Percentiles rank a stretch among this genome's conserved stretches.
Conservation (phyloP, 23 tunicate genomes). For the Styela plicata region DNA sequence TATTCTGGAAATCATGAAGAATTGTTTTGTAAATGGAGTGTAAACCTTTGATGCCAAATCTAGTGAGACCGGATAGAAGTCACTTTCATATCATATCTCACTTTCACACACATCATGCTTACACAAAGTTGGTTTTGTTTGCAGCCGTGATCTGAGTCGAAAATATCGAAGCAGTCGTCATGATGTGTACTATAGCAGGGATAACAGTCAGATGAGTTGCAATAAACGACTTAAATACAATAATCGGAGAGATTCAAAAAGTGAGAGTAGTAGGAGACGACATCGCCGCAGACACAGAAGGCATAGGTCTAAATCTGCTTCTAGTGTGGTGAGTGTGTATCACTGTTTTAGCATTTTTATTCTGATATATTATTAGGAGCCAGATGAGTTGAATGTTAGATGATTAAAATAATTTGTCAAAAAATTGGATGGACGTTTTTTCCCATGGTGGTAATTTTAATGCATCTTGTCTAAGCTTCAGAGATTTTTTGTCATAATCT, state of each 20-base stretch:
- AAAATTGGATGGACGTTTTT: neutral
- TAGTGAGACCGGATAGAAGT: too few relatives aligned
- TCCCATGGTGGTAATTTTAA: slow-evolving; percentile 3
- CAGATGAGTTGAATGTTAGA: slow-evolving; percentile 2
- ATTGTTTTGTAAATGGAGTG: too few relatives aligned
- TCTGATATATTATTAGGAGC: slow-evolving; percentile 28
- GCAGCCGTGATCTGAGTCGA: slow-evolving; percentile 30
- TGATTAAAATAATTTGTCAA: neutral
- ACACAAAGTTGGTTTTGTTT: too few relatives aligned
- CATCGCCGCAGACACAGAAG: slow-evolving; percentile 46
- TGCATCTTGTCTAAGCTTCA: neutral
- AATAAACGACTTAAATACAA: neutral
- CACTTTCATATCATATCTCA: too few relatives aligned
- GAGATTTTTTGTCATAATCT: neutral
- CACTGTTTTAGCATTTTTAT: neutral
- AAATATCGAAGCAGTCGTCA: slow-evolving; percentile 32
- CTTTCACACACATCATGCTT: too few relatives aligned
- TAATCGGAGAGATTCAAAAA: slow-evolving; percentile 32
- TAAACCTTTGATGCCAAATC: too few relatives aligned
- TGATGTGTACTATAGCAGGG: slow-evolving; percentile 46
- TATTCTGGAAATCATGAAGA: too few relatives aligned
- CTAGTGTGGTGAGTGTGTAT: slow-evolving; percentile 53
- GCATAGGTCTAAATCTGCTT: slow-evolving; percentile 51
- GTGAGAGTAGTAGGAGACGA: slow-evolving; percentile 44
- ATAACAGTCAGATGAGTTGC: slow-evolving; percentile 18